Conservation (phyloP, 2,797 vertebrate species). For the Oryzias sinensis region DNA sequence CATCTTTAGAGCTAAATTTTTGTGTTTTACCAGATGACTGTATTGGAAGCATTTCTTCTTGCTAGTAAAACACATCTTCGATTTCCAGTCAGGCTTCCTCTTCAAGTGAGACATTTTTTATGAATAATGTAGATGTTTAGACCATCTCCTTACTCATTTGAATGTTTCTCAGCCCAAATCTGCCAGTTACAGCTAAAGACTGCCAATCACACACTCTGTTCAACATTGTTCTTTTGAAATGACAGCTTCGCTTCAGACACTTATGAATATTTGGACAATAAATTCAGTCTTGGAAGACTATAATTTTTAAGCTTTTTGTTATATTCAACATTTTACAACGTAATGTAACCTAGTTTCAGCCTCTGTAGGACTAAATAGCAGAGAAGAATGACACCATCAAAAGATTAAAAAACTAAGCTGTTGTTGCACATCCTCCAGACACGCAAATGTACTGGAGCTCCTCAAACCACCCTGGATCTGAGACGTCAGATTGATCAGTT, state of each 20-base stretch:
- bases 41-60: slow-evolving; percentile 20
- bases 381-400: slow-evolving; percentile 20
- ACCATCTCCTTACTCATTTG: slow-evolving; percentile 29
- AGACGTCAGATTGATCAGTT: slow-evolving; percentile 28
- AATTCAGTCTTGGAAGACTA: too few relatives aligned
- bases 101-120: slow-evolving; percentile 25
- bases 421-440: slow-evolving; percentile 27
- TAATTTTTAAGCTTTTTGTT: too few relatives aligned
- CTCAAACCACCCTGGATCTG: slow-evolving; percentile 34
- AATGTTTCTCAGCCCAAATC: slow-evolving; percentile 2
- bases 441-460: slow-evolving; percentile 21
- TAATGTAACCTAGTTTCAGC: slow-evolving; percentile 43
- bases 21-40: slow-evolving; percentile 27
- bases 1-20: not conserved
- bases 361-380: slow-evolving; percentile 10
- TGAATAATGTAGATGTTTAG: slow-evolving; percentile 60
- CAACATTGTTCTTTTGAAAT: slow-evolving; percentile 4
- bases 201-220: not conserved
- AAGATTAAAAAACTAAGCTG: slow-evolving; percentile 19
- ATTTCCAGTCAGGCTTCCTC: not conserved
- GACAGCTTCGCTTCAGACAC: too few relatives aligned
- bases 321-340: not conserved
- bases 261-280: too few relatives aligned
- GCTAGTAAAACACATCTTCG: too few relatives aligned
- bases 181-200: slow-evolving; percentile 1